Evolutionary conservation across 2,888 invertebrate genomes (phyloP).

Genomic region (Ectemnius lituratus): DNA sequence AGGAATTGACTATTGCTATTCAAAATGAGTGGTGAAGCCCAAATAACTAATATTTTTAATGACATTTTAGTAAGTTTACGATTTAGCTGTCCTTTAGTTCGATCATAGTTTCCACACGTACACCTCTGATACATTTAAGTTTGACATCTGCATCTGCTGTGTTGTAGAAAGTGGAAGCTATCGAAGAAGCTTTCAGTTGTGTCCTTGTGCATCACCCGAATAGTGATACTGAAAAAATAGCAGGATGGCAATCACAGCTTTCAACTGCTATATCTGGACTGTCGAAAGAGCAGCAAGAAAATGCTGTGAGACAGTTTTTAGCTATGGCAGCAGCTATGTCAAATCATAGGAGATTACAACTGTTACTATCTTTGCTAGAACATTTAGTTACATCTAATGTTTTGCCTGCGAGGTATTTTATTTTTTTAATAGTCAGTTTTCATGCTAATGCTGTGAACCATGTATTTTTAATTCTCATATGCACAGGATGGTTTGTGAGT

Average conservation of each 20-base stretch:
- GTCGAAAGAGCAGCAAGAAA: constrained; percentile 86
- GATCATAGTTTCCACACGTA: neutral
- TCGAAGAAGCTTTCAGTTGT: constrained; percentile 94
- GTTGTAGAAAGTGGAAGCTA: constrained; percentile 87
- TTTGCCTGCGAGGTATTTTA: constrained; percentile 85
- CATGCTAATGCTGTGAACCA: neutral
- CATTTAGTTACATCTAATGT: constrained; percentile 86
- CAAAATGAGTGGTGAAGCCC: constrained; percentile 81
- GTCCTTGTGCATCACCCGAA: constrained; percentile 89
- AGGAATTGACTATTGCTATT: too few relatives aligned
- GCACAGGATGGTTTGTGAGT: constrained; percentile 90
- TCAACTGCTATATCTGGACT: constrained; percentile 83
- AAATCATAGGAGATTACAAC: constrained; percentile 86
- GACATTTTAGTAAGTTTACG: constrained; percentile 82
- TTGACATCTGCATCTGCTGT: neutral
- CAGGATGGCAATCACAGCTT: constrained; percentile 85
- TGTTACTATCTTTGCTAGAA: constrained; percentile 87
- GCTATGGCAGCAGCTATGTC: constrained; percentile 85
- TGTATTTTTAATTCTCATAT: constrained; percentile 8
- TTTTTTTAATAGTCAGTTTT: neutral
- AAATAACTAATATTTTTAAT: constrained; percentile 83
- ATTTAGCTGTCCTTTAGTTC: neutral
- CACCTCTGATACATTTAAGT: neutral
- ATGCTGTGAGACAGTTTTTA: constrained; percentile 87
- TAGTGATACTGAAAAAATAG: constrained; percentile 84